These are phyloP conservation scores for Alauda arvensis DNA, from an alignment of 2,797 vertebrate species.

Conservation along the genomic window DNA sequence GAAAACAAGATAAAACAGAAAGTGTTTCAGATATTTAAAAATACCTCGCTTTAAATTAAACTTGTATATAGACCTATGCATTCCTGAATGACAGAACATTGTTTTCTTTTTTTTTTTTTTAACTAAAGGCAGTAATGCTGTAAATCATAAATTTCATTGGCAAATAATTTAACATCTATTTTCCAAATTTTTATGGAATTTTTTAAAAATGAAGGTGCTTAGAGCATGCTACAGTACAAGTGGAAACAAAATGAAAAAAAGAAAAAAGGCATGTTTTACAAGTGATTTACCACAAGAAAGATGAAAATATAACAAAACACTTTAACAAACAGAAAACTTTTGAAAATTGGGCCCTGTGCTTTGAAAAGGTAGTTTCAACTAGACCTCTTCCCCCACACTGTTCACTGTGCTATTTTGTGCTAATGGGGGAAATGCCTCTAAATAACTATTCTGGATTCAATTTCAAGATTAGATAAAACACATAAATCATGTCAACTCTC, in stretches of 20 bases:
- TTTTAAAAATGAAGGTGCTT: conserved; percentile 62
- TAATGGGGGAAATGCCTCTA: conserved; percentile 14
- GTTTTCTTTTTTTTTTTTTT: conserved; percentile 8
- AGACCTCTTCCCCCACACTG: conserved; percentile 39
- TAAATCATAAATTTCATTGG: conserved; percentile 53
- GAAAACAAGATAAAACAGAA: conserved; percentile 46
- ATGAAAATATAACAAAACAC: conserved; percentile 49
- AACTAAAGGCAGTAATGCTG: conserved; percentile 60
- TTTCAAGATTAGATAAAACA: conserved; percentile 20
- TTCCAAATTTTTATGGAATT: conserved; percentile 59
- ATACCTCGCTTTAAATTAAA: conserved; percentile 61
- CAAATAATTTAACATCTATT: conserved; percentile 54
- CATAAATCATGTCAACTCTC: not conserved
- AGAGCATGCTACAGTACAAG: conserved; percentile 65
- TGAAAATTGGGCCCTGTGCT: conserved; percentile 67
- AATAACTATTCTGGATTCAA: not conserved
- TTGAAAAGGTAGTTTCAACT: conserved; percentile 47
- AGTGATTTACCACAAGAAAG: conserved; percentile 38
- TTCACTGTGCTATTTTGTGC: conserved; percentile 60
- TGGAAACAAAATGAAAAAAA: conserved; percentile 53
- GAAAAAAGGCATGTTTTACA: conserved; percentile 41
- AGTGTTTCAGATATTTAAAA: conserved; percentile 55
- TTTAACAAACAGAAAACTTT: conserved; percentile 52
- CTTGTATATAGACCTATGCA: conserved; percentile 36
- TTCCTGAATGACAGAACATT: conserved; percentile 58